Evolutionary conservation across 2,797 vertebrate genomes (phyloP).

Genomic region (Melanotaenia trifasciata): DNA sequence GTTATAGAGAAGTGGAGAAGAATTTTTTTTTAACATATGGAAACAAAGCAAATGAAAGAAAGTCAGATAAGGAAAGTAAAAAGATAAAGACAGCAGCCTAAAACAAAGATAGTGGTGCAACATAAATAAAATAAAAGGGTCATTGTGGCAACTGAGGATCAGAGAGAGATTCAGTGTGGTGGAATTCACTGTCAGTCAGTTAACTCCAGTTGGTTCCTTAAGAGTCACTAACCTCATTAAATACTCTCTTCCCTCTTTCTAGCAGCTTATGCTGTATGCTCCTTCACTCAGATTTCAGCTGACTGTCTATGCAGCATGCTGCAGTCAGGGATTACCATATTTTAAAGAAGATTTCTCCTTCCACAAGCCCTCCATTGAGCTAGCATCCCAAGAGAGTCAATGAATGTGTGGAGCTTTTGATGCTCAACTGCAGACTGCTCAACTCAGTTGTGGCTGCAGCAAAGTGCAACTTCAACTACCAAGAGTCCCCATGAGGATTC

Average conservation of each 20-base stretch:
- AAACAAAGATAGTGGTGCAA: background rate
- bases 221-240: slow-evolving; percentile 80
- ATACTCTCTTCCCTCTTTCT: slow-evolving; percentile 52
- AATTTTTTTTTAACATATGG: background rate
- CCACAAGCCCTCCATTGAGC: slow-evolving; percentile 59
- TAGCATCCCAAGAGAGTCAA: slow-evolving; percentile 44
- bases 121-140: slow-evolving; percentile 29
- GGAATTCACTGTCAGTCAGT: slow-evolving; percentile 48
- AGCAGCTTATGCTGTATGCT: slow-evolving; percentile 68
- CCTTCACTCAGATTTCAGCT: slow-evolving; percentile 75
- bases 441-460: slow-evolving; percentile 32
- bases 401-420: slow-evolving; percentile 52
- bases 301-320: slow-evolving; percentile 63
- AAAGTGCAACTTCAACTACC: slow-evolving; percentile 48
- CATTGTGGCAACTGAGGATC: slow-evolving; percentile 48
- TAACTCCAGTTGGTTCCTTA: slow-evolving; percentile 63
- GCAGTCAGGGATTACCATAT: slow-evolving; percentile 80
- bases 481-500: slow-evolving; percentile 35
- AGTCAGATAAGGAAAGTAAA: background rate
- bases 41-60: slow-evolving; percentile 1
- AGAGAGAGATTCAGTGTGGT: slow-evolving; percentile 40
- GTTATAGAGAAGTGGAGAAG: slow-evolving; percentile 14
- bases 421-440: slow-evolving; percentile 13
- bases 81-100: background rate
- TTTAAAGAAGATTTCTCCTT: slow-evolving; percentile 75